Base-by-base conservation (phyloP, 2,113 vertebrate genomes). In the Psettodes erumei region DNA sequence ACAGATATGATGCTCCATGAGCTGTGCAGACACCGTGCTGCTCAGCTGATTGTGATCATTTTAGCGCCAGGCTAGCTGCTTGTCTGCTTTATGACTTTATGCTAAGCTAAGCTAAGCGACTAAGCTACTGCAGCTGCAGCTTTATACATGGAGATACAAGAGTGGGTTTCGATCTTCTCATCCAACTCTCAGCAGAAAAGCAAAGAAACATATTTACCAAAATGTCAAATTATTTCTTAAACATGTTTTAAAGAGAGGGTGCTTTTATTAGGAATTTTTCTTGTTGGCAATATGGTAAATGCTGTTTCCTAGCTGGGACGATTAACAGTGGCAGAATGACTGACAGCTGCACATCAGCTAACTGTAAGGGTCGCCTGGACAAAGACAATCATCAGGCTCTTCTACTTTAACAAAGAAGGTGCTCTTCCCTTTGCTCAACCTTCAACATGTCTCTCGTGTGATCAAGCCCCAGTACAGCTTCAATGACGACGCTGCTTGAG, bases 211-310 rank as follows among this genome's bases (percentile, higher is more conserved):
- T 16, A 21, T 18, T 32, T 27, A 3, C 13, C 2, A 25, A 45
- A 54, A 19, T 43, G 3, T 28, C 47, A 30, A 30, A 54, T 8
- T 18, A 1, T 58, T 33, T 69, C 45, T 43, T 53, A 10, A 61
- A 53, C 16, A 18, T 2, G 4, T 25, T 58, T 63, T 51, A 2
- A 40, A 51, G 42, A 59, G 43, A 59, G 4, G 21, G 35, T 56
- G 48, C 15, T 16, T 75, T 50, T 69, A 75, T 50, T 50, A 28
- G 62, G 25, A 38, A 10, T 35, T 51, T 33, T 48, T 53, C 28
- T 19, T 23, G 37, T 23, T 69, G 40, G 25, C 50, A 40, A 56
- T 56, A 32, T 33, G 55, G 19, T 55, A 65, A 64, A 71, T 64
- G 42, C 35, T n/a, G 58, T 74, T 69, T 45, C 10, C 25, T 16